phyloP scores from a whole-genome alignment of 2,888 invertebrate species.

The Pyrrhosoma nymphula region DNA sequence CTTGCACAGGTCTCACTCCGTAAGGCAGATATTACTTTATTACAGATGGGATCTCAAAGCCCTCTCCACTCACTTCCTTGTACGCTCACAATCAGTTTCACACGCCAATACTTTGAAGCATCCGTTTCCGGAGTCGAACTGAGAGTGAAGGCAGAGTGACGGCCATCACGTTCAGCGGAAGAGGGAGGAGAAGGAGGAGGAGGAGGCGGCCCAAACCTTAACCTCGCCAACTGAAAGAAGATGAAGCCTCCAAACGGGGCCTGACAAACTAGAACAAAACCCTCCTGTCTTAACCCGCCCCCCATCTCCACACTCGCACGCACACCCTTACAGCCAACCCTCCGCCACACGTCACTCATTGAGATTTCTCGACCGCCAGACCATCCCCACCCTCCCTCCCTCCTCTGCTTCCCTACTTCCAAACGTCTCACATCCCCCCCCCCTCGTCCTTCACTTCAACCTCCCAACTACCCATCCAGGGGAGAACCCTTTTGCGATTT shows the following conservation, averaged over 20 bases:
- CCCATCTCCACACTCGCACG: background rate
- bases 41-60: background rate
- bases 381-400: background rate
- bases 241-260: slow-evolving; percentile 9
- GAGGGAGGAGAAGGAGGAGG: background rate
- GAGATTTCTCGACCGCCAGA: slow-evolving; percentile 42
- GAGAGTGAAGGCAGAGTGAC: background rate
- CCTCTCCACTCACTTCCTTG: background rate
- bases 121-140: background rate
- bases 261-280: slow-evolving; percentile 1
- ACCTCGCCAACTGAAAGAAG: slow-evolving; percentile 61
- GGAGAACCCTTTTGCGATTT: slow-evolving; percentile 55
- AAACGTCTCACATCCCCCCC: background rate
- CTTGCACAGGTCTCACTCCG: background rate
- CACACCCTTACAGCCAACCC: background rate
- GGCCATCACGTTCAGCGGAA: background rate
- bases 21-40: background rate
- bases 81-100: no score
- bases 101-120: no score
- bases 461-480: slow-evolving; percentile 21
- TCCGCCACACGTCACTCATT: slow-evolving; percentile 63
- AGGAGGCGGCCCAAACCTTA: slow-evolving; percentile 38
- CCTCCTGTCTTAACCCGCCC: background rate
- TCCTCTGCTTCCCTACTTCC: background rate
- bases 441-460: background rate